Evolutionary conservation across 2,797 vertebrate genomes (phyloP).

Genomic region (Sebastes matsubarae): DNA sequence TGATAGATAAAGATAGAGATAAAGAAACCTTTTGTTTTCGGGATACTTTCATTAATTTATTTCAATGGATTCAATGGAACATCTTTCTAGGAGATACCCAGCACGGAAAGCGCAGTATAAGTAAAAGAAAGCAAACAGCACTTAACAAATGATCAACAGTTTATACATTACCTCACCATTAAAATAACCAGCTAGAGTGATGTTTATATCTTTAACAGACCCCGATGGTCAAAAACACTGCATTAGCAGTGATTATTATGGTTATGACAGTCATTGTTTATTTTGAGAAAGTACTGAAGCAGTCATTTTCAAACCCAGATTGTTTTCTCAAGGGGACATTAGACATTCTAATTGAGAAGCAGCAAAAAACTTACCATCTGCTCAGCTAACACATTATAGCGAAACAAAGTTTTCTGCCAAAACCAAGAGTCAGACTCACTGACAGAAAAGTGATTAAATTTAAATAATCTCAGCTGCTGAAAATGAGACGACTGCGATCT

Average conservation of each 20-base stretch:
- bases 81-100: background rate
- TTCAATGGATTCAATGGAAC: background rate
- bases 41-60: background rate
- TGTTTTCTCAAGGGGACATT: background rate
- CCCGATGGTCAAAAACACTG: background rate
- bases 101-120: background rate
- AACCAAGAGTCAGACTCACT: background rate
- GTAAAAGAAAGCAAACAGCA: background rate
- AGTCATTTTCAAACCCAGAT: slow-evolving; percentile 1
- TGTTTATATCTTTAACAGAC: slow-evolving; percentile 37
- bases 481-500: background rate
- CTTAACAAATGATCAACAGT: background rate
- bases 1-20: slow-evolving; percentile 59
- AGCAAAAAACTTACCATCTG: slow-evolving; percentile 8
- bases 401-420: background rate
- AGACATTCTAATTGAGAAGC: slow-evolving; percentile 15
- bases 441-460: slow-evolving; percentile 1
- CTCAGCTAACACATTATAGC: background rate
- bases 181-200: slow-evolving; percentile 28
- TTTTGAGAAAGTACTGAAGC: slow-evolving; percentile 12
- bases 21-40: background rate
- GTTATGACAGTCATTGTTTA: slow-evolving; percentile 19
- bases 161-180: slow-evolving; percentile 13
- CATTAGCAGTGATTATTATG: background rate
- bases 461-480: background rate